phyloP scores from a whole-genome alignment of 2,888 invertebrate genomes.

The Acanthacorydalis orientalis region DNA sequence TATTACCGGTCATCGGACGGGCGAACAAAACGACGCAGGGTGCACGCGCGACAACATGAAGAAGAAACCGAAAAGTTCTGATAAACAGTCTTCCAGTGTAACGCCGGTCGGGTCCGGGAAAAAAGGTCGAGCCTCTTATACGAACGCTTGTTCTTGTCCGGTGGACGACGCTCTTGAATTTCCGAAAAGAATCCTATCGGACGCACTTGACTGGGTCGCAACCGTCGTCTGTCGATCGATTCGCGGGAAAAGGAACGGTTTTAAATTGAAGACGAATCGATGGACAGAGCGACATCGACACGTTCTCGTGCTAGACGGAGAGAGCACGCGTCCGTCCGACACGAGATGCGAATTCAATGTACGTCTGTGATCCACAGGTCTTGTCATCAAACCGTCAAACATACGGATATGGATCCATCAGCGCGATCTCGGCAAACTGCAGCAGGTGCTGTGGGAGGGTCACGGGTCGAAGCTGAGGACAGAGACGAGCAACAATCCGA shows the following conservation, averaged over 20 bases:
- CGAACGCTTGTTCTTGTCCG: too few species aligned
- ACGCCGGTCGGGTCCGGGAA: not conserved
- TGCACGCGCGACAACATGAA: not conserved
- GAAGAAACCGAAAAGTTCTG: not conserved
- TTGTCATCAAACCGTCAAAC: constrained; percentile 70
- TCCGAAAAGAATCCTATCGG: too few species aligned
- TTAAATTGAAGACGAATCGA: too few species aligned
- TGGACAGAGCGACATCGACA: too few species aligned
- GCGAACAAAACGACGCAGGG: not conserved
- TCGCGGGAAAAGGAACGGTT: too few species aligned
- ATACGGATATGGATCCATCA: constrained; percentile 94
- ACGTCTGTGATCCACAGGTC: constrained; percentile 29
- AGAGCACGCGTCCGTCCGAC: too few species aligned
- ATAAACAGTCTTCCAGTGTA: not conserved
- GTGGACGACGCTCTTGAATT: too few species aligned
- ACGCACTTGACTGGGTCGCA: too few species aligned
- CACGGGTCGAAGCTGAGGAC: constrained; percentile 68
- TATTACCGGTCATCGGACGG: too few species aligned
- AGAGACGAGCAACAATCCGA: constrained; percentile 69
- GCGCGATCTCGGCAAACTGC: constrained; percentile 69
- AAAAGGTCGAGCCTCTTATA: constrained; percentile 6
- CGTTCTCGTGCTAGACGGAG: too few species aligned
- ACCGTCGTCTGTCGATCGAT: too few species aligned
- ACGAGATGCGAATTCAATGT: not conserved
- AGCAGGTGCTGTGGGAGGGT: constrained; percentile 80